Base-by-base conservation (phyloP, 2,797 vertebrate genomes). In the Gobio occitaniae region DNA sequence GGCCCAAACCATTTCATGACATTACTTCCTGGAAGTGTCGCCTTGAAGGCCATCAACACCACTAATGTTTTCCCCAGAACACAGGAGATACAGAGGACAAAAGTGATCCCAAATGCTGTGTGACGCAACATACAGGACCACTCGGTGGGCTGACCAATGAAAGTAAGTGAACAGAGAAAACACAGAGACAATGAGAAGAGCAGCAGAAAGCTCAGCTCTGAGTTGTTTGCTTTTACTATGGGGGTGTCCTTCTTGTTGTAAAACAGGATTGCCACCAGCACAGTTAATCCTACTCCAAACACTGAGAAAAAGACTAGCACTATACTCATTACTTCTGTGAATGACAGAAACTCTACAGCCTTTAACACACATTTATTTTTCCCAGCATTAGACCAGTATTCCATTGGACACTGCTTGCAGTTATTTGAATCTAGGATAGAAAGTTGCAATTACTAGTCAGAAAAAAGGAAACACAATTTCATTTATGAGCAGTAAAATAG, bases 41-140 rank as follows among this genome's bases (percentile, higher is more conserved):
- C 89, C 89, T 95, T 95, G 21, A 61, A 61, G n/a, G 56, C 56
- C 56, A 59, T 59, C n/a, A 61, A 61, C 10, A 61, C 56, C 9
- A 61, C 56, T 61, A 61, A 4, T 2, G 56, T 61, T 61, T 61
- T 61, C 56, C 56, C 56, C 1, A 61, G 10, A 61, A 61, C 21
- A 61, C 56, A 61, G n/a, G 56, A 61, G 21, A 61, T 61, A 61
- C 56, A 61, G 21, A 61, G 21, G 56, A 61, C 56, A 61, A 61
- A 61, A 12, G 21, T 61, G 21, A 61, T 61, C 1, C 56, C 56
- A 61, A 61, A 59, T 0, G 4, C 56, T n/a, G 56, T 59, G 10
- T 59, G 56, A 59, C 56, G 56, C 21, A 59, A 59, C 56, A 59
- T 59, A 11, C 71, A 74, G 4, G 71, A 74, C 71, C 71, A 74